phyloP scores from a whole-genome alignment of 2,113 vertebrate species.

The Pongo pygmaeus region DNA sequence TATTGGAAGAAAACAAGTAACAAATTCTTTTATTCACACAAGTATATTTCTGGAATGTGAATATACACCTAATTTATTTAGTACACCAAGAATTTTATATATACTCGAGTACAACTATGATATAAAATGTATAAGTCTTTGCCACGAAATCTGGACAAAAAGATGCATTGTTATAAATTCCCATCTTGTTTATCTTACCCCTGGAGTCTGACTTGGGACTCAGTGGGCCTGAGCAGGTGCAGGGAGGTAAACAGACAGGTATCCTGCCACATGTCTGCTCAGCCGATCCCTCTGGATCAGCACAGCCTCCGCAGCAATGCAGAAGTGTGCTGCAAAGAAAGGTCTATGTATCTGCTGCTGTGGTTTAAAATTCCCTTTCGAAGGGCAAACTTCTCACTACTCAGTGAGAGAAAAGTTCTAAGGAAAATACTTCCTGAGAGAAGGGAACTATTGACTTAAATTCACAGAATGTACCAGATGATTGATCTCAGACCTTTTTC shows the following conservation, averaged over 20 bases:
- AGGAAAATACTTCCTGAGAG: not conserved
- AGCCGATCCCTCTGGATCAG: not conserved
- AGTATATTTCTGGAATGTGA: not conserved
- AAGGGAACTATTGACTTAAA: not conserved
- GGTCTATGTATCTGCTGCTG: not conserved
- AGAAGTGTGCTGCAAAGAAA: fast-evolving
- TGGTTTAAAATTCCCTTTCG: not conserved
- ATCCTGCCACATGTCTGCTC: fast-evolving
- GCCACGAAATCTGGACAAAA: not conserved
- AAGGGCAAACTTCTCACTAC: not conserved
- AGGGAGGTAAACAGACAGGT: fast-evolving
- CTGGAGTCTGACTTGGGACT: not conserved
- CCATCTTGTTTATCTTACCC: not conserved
- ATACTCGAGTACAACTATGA: not conserved
- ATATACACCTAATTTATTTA: not conserved
- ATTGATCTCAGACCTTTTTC: not conserved
- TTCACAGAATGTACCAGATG: not conserved
- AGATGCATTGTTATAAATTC: not conserved
- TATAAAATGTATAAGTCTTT: not conserved
- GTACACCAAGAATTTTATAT: not conserved
- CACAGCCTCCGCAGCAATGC: not conserved
- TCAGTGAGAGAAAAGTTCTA: not conserved
- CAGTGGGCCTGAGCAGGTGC: not conserved
- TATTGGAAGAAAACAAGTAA: not conserved
- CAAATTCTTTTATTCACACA: not conserved